phyloP scores from a whole-genome alignment of 2,113 vertebrate species.

The Loxodonta africana region DNA sequence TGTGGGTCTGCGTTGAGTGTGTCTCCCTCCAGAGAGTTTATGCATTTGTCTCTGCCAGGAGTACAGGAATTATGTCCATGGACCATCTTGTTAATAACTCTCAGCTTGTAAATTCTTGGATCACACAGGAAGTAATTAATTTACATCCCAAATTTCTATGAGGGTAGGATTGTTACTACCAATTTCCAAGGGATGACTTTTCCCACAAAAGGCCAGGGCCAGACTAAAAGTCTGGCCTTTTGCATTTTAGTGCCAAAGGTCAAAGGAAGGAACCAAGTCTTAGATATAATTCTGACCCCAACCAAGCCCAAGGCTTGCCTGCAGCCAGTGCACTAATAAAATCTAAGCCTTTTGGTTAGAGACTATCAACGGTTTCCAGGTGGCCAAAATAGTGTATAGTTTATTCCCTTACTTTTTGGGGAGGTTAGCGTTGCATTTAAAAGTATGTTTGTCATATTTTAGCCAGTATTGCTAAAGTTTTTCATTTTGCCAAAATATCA shows the following conservation, averaged over 20 bases:
- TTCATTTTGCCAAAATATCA: slow-evolving; percentile 15
- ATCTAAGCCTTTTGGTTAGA: neutral
- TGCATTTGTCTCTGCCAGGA: neutral
- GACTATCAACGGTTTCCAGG: neutral
- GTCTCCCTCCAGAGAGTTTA: neutral
- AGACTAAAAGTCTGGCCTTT: neutral
- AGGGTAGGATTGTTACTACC: neutral
- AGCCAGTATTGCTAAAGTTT: neutral
- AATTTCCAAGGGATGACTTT: neutral
- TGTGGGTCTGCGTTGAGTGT: neutral
- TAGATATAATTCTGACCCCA: slow-evolving; percentile 35
- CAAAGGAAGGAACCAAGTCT: neutral
- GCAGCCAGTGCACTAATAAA: slow-evolving; percentile 16
- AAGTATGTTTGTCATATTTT: slow-evolving; percentile 45
- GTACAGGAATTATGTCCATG: neutral
- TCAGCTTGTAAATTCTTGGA: slow-evolving; percentile 17
- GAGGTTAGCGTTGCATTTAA: neutral
- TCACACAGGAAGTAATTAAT: slow-evolving; percentile 10
- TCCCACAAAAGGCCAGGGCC: neutral
- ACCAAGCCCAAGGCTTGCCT: neutral
- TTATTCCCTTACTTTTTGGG: neutral
- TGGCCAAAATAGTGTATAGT: neutral
- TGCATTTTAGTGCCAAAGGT: neutral
- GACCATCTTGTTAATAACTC: neutral
- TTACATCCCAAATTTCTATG: neutral